Evolutionary conservation across 2,113 vertebrate species (phyloP), one percentile per base, ranked within the genome.

Genomic region (Petroica traversi): DNA sequence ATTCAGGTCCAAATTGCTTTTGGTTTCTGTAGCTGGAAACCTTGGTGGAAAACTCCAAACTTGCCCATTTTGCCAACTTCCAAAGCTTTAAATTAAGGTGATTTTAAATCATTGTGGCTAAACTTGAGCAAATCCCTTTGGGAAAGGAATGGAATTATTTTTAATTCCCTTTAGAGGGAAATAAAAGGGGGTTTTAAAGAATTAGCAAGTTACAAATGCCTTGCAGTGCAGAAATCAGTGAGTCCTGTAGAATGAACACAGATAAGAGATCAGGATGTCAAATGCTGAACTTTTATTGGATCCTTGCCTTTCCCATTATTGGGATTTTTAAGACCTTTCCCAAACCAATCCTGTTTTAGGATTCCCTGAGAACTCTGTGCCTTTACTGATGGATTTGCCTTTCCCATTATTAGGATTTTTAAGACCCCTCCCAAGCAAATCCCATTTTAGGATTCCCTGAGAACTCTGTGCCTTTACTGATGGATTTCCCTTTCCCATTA

Each of bases 231-330:
- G 7, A 22, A 83, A 33, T 14, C 3, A 13, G 14, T 3, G 8
- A 43, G n/a, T 25, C 76, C 2, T 73, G 8, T 16, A 2, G 46
- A 6, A 4, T 0, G 12, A 66, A 11, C 45, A 3, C 11, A 5
- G 12, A 8, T 10, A n/a, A 3, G 31, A 26, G n/a, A 40, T 5
- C 29, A 34, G 2, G 46, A 6, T 12, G 20, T 2, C 12, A n/a
- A 55, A 0, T 1, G 17, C 46, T 4, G 2, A 26, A 38, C n/a
- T 3, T 48, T 18, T 25, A 19, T 1, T 59, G 64, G 4, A 41
- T 20, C 8, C 23, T 66, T 34, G 33, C 23, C 46, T 84, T 48
- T 19, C 31, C 52, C 19, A 0, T 26, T 5, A 40, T 6, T 4
- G 0, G 2, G 6, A 29, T 9, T 29, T 5, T 23, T 3, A 7